Evolutionary conservation across 2,888 invertebrate genomes (phyloP).

Genomic region (Bombylius discolor): DNA sequence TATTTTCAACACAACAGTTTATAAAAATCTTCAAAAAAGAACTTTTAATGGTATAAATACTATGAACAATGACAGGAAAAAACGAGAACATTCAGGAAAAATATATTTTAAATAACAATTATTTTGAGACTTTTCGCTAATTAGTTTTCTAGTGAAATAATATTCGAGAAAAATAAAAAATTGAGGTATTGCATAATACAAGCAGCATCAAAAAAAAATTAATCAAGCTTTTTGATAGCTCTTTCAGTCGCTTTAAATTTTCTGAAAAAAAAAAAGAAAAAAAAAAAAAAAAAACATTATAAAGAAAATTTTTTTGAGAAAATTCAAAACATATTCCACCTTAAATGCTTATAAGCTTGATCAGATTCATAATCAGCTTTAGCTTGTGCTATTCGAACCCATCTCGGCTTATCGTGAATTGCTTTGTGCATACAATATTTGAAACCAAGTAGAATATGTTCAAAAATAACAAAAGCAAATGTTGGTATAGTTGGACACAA

Average conservation of each 20-base stretch:
- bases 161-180: neutral
- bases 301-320: neutral
- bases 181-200: neutral
- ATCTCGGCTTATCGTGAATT: constrained; percentile 57
- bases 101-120: too few species aligned
- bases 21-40: too few species aligned
- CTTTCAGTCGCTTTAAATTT: constrained; percentile 27
- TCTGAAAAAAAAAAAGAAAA: constrained; percentile 16
- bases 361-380: constrained; percentile 48
- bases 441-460: constrained; percentile 53
- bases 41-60: too few species aligned
- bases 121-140: too few species aligned
- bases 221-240: constrained; percentile 17
- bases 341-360: constrained; percentile 44
- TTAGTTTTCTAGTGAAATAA: too few species aligned
- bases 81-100: too few species aligned
- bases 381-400: constrained; percentile 49
- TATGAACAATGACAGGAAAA: too few species aligned
- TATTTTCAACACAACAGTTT: too few species aligned
- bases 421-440: constrained; percentile 51
- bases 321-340: constrained; percentile 16
- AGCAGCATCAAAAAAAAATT: neutral
- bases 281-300: neutral
- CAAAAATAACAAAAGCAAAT: constrained; percentile 49
- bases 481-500: constrained; percentile 28